Evolutionary conservation across 2,113 vertebrate genomes (phyloP).

Genomic region (Promerops cafer): DNA sequence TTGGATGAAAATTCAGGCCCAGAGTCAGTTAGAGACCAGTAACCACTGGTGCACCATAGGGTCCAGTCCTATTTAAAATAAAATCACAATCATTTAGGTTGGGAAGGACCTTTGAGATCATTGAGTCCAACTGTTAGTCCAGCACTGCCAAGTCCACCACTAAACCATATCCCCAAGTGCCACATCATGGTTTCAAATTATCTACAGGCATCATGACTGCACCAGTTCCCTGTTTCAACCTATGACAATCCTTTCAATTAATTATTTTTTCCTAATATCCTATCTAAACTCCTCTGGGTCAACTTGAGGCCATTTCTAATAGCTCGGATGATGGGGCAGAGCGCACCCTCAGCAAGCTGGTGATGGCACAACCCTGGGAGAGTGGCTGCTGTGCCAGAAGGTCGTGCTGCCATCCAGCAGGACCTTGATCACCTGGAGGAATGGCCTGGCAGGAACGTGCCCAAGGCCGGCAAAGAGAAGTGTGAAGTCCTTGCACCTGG

Average conservation of each 20-base stretch:
- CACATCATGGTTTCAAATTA: neutral
- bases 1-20: neutral
- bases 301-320: neutral
- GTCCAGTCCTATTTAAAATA: neutral
- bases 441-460: neutral
- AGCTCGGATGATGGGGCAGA: neutral
- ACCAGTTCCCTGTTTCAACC: neutral
- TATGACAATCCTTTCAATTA: neutral
- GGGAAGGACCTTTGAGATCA: neutral
- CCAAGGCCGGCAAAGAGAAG: neutral
- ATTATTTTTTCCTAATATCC: neutral
- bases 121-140: neutral
- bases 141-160: neutral
- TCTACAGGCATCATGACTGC: rapidly evolving
- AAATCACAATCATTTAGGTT: neutral
- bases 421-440: rapidly evolving
- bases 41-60: neutral
- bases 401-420: neutral
- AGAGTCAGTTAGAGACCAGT: neutral
- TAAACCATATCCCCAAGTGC: neutral
- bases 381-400: neutral
- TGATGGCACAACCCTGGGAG: neutral
- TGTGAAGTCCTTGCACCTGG: neutral
- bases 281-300: neutral
- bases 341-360: too few relatives aligned